Evolutionary conservation across 1,140 invertebrate species (phyloP), one percentile per base, ranked within the genome.

Genomic region (Uloborus diversus): DNA sequence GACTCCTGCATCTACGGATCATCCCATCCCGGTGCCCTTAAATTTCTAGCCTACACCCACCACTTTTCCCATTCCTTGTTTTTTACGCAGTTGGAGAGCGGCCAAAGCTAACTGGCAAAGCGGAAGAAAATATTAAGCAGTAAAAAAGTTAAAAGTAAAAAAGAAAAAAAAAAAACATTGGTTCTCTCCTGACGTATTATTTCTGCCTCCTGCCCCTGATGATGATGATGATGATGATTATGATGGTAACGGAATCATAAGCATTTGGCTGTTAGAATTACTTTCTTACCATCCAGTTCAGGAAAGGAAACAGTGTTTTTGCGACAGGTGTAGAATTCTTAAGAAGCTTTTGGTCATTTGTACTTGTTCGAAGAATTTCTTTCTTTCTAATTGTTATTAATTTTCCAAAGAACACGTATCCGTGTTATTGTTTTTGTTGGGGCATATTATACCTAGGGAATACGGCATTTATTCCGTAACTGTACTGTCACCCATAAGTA

Each of bases 151-250:
- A n/a, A n/a, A 53, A n/a, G n/a, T n/a, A 53, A 53, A 53, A 53
- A 53, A n/a, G 0, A 20, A 3, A 20, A 13, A 42, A 42, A 9
- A 42, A 53, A 20, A 53, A n/a, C 7, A n/a, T 9, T 53, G 49
- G 49, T 20, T 53, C 11, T n/a, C 23, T 1, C 49, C 59, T 71
- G 69, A 59, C 69, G 53, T 71, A 71, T 71, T 71, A 71, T 71
- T 71, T 71, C 33, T 59, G 59, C 53, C 69, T 17, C 53, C 49
- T 53, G n/a, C n/a, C n/a, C n/a, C n/a, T n/a, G n/a, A n/a, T 28
- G 17, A 20, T 64, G 66, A 69, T 69, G 69, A 71, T 71, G 69
- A 71, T 71, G 69, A 71, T 70, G 66, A 69, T 69, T 47, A 70
- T 71, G 69, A 71, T 59, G 33, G 51, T 71, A 28, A 42, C 30